These are phyloP conservation scores for Halesus radiatus DNA, from an alignment of 1,140 invertebrate genomes.

Conservation along the genomic window DNA sequence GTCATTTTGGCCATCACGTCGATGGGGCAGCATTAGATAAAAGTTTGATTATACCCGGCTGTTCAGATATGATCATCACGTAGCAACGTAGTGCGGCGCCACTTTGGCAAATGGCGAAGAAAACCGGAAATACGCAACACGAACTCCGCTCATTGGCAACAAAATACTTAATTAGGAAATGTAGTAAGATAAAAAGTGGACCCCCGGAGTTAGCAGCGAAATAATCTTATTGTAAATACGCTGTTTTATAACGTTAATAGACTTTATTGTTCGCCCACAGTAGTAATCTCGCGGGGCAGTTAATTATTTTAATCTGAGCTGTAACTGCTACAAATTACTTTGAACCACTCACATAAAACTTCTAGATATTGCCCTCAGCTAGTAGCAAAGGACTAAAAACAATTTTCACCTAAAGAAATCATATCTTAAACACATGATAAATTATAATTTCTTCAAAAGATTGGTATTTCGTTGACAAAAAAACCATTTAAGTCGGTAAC, in stretches of 20 bases:
- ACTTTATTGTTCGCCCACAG: neutral
- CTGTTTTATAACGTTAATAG: neutral
- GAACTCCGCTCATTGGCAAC: slow-evolving; percentile 28
- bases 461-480: too few species aligned
- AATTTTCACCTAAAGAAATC: too few species aligned
- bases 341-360: too few species aligned
- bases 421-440: too few species aligned
- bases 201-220: neutral
- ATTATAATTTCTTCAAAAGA: too few species aligned
- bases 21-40: slow-evolving; percentile 15
- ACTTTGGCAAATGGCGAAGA: slow-evolving; percentile 30
- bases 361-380: too few species aligned
- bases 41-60: slow-evolving; percentile 21
- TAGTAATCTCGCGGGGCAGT: neutral
- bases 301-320: neutral
- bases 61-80: slow-evolving; percentile 39
- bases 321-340: neutral
- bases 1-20: slow-evolving; percentile 32
- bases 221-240: slow-evolving; percentile 13
- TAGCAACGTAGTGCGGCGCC: slow-evolving; percentile 18
- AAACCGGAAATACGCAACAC: slow-evolving; percentile 38
- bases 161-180: slow-evolving; percentile 43
- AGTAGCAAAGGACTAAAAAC: too few species aligned
- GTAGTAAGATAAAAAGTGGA: slow-evolving; percentile 8
- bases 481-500: too few species aligned